These are phyloP conservation scores for Myripristis murdjan DNA, from an alignment of 2,797 vertebrate genomes.

Conservation along the genomic window DNA sequence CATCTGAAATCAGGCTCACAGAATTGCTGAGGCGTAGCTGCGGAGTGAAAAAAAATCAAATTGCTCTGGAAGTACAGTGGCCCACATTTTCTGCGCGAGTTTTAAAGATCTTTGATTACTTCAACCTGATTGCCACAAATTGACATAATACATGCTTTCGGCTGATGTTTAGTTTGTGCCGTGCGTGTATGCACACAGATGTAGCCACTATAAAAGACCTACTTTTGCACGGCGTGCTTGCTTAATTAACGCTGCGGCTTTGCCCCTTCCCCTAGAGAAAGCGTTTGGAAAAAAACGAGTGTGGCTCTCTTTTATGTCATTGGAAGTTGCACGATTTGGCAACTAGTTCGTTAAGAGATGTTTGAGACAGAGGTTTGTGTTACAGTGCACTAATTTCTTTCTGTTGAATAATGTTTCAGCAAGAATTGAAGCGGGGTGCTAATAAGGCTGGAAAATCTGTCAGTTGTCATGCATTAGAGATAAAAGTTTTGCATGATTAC, in stretches of 20 bases:
- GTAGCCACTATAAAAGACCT: constrained; percentile 27
- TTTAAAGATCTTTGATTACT: constrained; percentile 58
- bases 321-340: too few species aligned
- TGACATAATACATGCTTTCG: constrained; percentile 60
- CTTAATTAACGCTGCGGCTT: constrained; percentile 42
- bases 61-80: constrained; percentile 36
- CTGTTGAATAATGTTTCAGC: too few species aligned
- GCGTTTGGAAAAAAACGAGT: too few species aligned
- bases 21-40: constrained; percentile 47
- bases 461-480: too few species aligned
- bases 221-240: constrained; percentile 17
- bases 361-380: too few species aligned
- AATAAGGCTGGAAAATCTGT: too few species aligned
- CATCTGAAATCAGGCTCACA: constrained; percentile 52
- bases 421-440: too few species aligned
- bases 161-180: constrained; percentile 38
- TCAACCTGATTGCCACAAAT: constrained; percentile 62
- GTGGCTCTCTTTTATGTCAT: too few species aligned
- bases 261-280: not conserved
- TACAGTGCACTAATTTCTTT: too few species aligned
- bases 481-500: too few species aligned
- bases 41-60: constrained; percentile 34
- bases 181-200: constrained; percentile 27
- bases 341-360: too few species aligned
- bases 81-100: constrained; percentile 7